Conservation (phyloP, 92 coral and sea anemone genomes). For the Diadumene lineata region DNA sequence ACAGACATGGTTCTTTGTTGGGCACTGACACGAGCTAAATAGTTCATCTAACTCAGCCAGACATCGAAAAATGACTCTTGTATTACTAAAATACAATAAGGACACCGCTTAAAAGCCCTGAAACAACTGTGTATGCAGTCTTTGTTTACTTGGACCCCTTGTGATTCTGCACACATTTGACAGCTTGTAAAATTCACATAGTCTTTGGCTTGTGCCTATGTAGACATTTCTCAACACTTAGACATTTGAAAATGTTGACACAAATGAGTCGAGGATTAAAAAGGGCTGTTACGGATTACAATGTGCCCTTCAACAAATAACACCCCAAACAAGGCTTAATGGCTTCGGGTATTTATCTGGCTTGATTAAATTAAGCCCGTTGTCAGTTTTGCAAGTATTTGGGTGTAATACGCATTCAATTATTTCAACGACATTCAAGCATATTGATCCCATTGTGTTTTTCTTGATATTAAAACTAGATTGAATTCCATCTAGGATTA, state of each 20-base stretch:
- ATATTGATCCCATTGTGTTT: conserved; percentile 64
- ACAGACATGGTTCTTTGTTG: background rate
- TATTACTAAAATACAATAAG: conserved; percentile 22
- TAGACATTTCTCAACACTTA: conserved; percentile 46
- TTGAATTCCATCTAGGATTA: conserved; percentile 63
- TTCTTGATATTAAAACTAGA: conserved; percentile 57
- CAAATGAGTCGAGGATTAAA: conserved; percentile 56
- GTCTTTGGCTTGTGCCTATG: conserved; percentile 46
- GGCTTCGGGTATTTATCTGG: conserved; percentile 60
- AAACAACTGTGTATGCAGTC: conserved; percentile 40
- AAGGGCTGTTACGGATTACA: conserved; percentile 67
- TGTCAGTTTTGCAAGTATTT: conserved; percentile 34
- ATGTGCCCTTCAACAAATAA: conserved; percentile 49
- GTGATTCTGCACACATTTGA: conserved; percentile 35
- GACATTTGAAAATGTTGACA: conserved; percentile 28
- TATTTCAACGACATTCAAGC: conserved; percentile 33
- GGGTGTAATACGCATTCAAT: conserved; percentile 34
- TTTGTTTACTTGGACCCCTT: conserved; percentile 52
- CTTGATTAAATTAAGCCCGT: conserved; percentile 64
- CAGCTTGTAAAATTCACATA: conserved; percentile 50
- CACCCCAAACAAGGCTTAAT: conserved; percentile 58
- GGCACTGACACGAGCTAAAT: conserved; percentile 26
- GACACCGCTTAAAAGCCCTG: conserved; percentile 39
- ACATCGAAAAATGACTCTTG: conserved; percentile 24
- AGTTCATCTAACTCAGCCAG: conserved; percentile 12